Base-by-base conservation (phyloP, 2,113 vertebrate species). In the Phaethornis superciliosus region DNA sequence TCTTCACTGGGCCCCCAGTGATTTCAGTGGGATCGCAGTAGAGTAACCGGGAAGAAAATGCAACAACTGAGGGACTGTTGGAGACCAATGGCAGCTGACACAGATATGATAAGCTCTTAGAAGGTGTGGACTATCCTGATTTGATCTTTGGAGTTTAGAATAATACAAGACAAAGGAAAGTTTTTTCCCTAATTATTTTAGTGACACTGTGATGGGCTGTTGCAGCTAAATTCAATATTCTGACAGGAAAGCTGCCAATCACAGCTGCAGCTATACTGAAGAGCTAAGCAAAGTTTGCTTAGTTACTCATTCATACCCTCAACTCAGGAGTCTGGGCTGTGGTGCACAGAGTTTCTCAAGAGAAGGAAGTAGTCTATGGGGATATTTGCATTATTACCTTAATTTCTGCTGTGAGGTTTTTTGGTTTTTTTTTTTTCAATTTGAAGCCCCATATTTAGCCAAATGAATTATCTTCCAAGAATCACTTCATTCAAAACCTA, bases 21-120 rank as follows among this genome's bases (percentile, higher is more conserved):
- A 2, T 52, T 88, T 85, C 27, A 62, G 30, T 16, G 27, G 11
- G 28, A 80, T 63, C 47, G n/a, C 11, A 23, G 10, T 3, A 71
- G 33, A n/a, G 4, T 6, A 74, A 51, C 9, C 7, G 56, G 40
- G 46, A 80, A 35, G 32, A 5, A 69, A 51, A 69, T 69, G 24
- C 7, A 71, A 28, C 11, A 77, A 0, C 2, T 23, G 4, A 3
- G 8, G 1, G 6, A 2, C 3, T 7, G 17, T 40, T 46, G 75
- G 59, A 65, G 11, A 62, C 12, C 27, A 22, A 21, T 5, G 27
- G 54, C n/a, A 46, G 27, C 18, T 65, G 52, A 58, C 30, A 19
- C n/a, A 35, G 12, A 21, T 8, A 56, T 6, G 14, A 79, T 70
- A 46, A 55, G 10, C 46, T 64, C 54, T 32, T 74, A 64, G 33